phyloP scores from a whole-genome alignment of 2,888 invertebrate species.

The Phalera bucephala region DNA sequence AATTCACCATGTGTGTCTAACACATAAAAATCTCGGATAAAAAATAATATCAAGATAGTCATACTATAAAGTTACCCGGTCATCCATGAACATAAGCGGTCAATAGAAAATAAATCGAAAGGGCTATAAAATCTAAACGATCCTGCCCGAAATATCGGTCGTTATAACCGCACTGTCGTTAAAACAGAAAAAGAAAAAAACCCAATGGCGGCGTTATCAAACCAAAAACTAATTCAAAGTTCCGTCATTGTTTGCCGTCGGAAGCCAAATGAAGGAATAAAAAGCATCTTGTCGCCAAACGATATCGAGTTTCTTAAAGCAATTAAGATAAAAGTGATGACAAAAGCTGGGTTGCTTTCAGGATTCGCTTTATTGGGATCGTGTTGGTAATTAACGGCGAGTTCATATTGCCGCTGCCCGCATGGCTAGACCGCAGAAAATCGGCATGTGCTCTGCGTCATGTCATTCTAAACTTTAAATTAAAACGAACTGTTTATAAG shows the following conservation, averaged over 20 bases:
- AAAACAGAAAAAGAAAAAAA: slow-evolving; percentile 51
- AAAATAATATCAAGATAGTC: slow-evolving; percentile 7
- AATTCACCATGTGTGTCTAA: too few relatives aligned
- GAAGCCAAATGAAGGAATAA: slow-evolving; percentile 63
- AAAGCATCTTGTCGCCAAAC: slow-evolving; percentile 78
- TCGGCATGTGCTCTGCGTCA: slow-evolving; percentile 15
- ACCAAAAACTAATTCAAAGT: slow-evolving; percentile 77
- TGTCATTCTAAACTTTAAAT: slow-evolving; percentile 23
- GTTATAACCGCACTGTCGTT: slow-evolving; percentile 56
- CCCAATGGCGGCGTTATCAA: slow-evolving; percentile 60
- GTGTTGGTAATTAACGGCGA: slow-evolving; percentile 60
- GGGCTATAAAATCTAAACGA: slow-evolving; percentile 51
- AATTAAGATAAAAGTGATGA: slow-evolving; percentile 78
- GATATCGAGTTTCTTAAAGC: slow-evolving; percentile 80
- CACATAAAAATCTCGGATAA: too few relatives aligned
- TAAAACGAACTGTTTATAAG: slow-evolving; percentile 1
- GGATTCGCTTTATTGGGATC: slow-evolving; percentile 50
- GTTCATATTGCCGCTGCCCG: slow-evolving; percentile 50
- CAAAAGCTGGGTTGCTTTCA: slow-evolving; percentile 59
- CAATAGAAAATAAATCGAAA: slow-evolving; percentile 45
- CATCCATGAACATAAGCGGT: slow-evolving; percentile 37
- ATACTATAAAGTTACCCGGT: slow-evolving; percentile 30
- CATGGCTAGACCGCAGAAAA: slow-evolving; percentile 36
- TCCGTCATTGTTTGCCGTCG: slow-evolving; percentile 70
- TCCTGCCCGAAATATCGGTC: slow-evolving; percentile 50